Conservation (phyloP, 2,888 invertebrate genomes). For the Tetramorium bicarinatum region DNA sequence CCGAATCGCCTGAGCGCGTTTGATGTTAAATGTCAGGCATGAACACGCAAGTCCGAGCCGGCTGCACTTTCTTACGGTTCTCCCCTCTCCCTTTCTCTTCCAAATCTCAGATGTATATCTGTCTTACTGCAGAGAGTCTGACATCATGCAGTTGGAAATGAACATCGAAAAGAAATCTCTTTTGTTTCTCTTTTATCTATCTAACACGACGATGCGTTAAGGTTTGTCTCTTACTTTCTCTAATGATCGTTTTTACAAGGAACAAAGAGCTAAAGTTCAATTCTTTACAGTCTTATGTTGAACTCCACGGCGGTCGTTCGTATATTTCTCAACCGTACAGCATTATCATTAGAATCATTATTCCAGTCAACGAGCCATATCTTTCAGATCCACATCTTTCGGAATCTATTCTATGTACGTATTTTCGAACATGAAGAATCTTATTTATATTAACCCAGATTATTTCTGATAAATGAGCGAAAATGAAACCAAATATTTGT, state of each 20-base stretch:
- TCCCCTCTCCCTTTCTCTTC: neutral
- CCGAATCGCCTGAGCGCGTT: neutral
- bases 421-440: too few species aligned
- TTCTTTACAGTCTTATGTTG: neutral
- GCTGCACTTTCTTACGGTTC: neutral
- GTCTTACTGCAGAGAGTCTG: neutral
- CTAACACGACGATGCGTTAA: neutral
- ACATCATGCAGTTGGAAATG: neutral
- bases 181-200: neutral
- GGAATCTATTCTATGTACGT: too few species aligned
- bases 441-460: neutral
- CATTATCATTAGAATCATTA: neutral
- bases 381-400: neutral
- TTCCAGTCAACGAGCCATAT: neutral
- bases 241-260: neutral
- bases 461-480: neutral
- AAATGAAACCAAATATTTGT: neutral
- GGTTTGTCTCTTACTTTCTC: neutral
- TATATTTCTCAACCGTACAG: neutral
- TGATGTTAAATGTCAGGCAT: conserved; percentile 16
- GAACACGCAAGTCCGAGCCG: neutral
- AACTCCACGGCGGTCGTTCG: neutral
- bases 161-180: neutral
- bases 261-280: neutral
- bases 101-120: too few species aligned